Evolutionary conservation across 1,140 invertebrate species (phyloP), one percentile per base, ranked within the genome.

Genomic region (Habropoda laboriosa): DNA sequence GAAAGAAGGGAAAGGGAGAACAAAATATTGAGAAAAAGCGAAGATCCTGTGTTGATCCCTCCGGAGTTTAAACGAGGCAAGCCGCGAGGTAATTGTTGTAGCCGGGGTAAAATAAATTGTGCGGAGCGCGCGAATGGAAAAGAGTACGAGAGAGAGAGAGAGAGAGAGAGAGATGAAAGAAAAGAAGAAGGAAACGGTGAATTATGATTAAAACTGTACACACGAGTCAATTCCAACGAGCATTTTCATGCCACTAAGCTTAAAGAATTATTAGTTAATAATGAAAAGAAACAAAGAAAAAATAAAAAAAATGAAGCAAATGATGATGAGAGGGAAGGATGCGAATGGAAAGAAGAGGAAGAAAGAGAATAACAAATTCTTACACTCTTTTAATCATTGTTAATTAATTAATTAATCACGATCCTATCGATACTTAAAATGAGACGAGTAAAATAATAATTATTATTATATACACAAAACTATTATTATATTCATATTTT

Each of bases 401-500:
- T 92, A 91, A 88, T 92, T 89, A 89, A 90, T 90, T 86, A 88
- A 91, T 90, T 84, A 88, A 88, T 89, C 87, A 91, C 86, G 91
- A 91, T 92, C 87, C 89, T 92, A 91, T 91, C 86, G 86, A 90
- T 89, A 89, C 81, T 91, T 89, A 86, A 90, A 88, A 85, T 58
- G 81, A 90, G 80, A 86, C 84, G 86, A 91, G 86, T 90, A 90
- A 88, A 89, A 74, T 78, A 83, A 88, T 89, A 89, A 89, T 86
- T 83, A 88, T 86, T 89, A 90, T 89, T 88, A 91, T 89, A 92
- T 86, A 92, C 85, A 86, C 77, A 86, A 88, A 91, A 92, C 87
- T 91, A 92, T 91, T 92, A 92, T 91, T 90, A 92, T 91, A 93
- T 92, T 91, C 86, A 92, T 93, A 93, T 93, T 93, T 92, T 93